phyloP scores from a whole-genome alignment of 2,113 vertebrate genomes.

The Pseudorectes ferrugineus region DNA sequence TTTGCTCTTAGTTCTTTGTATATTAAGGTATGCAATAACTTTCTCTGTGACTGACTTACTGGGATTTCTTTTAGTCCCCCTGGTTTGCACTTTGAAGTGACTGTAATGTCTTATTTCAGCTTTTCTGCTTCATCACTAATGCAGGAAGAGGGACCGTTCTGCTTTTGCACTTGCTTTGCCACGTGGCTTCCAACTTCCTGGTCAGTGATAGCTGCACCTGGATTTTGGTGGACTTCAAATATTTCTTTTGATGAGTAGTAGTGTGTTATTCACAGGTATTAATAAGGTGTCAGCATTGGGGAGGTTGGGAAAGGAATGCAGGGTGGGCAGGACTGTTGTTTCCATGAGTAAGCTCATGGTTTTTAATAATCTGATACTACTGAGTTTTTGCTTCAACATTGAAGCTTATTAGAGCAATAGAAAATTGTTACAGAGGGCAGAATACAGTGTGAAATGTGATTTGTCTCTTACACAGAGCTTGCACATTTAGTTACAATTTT shows the following conservation, averaged over 20 bases:
- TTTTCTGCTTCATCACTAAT: background rate
- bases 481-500: background rate
- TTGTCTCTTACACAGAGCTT: background rate
- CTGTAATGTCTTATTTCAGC: background rate
- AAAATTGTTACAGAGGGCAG: background rate
- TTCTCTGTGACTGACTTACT: background rate
- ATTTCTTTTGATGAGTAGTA: background rate
- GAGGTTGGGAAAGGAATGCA: background rate
- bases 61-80: background rate
- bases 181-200: background rate
- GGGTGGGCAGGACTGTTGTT: background rate
- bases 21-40: background rate
- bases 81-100: background rate
- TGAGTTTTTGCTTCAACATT: background rate
- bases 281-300: background rate
- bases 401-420: background rate
- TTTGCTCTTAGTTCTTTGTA: constrained; percentile 12
- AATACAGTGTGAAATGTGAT: background rate
- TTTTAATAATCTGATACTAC: background rate
- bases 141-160: background rate
- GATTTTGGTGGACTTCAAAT: background rate
- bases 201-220: background rate
- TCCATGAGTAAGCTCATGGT: background rate
- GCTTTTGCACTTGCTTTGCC: background rate
- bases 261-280: background rate